phyloP scores from a whole-genome alignment of 1,140 invertebrate genomes.

The Eueides isabella region DNA sequence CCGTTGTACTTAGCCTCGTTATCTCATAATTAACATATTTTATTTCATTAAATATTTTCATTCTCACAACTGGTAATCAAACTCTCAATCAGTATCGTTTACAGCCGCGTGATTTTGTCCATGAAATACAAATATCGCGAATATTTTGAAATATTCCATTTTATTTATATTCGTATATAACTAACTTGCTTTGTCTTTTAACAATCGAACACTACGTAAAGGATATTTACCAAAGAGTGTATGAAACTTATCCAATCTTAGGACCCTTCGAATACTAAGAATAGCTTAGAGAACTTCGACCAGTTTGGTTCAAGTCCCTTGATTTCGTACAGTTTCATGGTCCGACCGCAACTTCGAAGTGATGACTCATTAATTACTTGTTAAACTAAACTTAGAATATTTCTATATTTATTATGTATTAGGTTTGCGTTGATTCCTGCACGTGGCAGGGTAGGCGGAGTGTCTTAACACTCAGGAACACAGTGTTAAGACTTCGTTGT shows the following conservation, averaged over 20 bases:
- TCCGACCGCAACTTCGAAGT: not conserved
- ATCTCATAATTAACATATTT: no score
- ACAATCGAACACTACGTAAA: slow-evolving; percentile 6
- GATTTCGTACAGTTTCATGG: not conserved
- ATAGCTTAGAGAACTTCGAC: slow-evolving; percentile 14
- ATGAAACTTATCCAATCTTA: slow-evolving; percentile 17
- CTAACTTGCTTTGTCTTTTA: not conserved
- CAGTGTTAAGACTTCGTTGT: no score
- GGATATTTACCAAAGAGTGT: not conserved
- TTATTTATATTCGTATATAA: not conserved
- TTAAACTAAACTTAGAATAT: not conserved
- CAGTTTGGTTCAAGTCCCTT: not conserved
- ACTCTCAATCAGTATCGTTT: no score
- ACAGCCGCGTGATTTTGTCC: no score
- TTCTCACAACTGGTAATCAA: no score
- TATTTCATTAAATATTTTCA: no score
- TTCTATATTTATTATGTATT: not conserved
- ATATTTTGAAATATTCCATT: no score
- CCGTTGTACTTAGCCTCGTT: no score
- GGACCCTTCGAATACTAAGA: slow-evolving; percentile 15
- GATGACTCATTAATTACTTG: slow-evolving; percentile 7
- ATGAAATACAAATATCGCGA: no score
- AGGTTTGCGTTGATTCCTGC: not conserved
- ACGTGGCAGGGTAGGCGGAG: no score
- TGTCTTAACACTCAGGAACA: no score